These are phyloP conservation scores for Homalodisca vitripennis DNA, from an alignment of 1,140 invertebrate species.

Conservation along the genomic window DNA sequence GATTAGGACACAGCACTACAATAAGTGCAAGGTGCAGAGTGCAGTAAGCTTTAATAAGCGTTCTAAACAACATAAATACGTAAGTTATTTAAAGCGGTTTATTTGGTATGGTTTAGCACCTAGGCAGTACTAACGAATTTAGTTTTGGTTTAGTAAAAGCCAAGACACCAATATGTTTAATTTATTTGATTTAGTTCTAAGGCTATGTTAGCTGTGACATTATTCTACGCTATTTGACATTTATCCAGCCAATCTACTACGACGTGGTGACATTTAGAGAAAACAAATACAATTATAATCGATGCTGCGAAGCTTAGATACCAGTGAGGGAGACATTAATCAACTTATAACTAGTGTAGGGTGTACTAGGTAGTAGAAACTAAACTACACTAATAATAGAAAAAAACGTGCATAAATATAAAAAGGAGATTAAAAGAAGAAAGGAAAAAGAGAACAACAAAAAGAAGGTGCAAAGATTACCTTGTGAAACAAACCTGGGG, in stretches of 20 bases:
- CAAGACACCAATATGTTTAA: slow-evolving; percentile 6
- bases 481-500: slow-evolving; percentile 57
- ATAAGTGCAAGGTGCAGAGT: slow-evolving; percentile 23
- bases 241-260: slow-evolving; percentile 22
- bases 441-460: slow-evolving; percentile 36
- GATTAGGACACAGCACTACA: slow-evolving; percentile 25
- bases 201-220: slow-evolving; percentile 24
- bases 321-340: slow-evolving; percentile 6
- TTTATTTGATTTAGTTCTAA: not conserved
- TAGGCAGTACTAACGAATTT: not conserved
- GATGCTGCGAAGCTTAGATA: slow-evolving; percentile 25
- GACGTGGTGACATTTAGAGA: slow-evolving; percentile 25
- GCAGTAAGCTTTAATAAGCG: slow-evolving; percentile 26
- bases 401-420: slow-evolving; percentile 32
- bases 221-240: slow-evolving; percentile 19
- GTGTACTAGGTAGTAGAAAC: slow-evolving; percentile 24
- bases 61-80: slow-evolving; percentile 28
- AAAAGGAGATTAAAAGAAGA: slow-evolving; percentile 38
- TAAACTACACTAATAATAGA: slow-evolving; percentile 22
- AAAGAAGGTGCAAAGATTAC: slow-evolving; percentile 43
- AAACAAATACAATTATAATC: slow-evolving; percentile 12
- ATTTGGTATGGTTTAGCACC: slow-evolving; percentile 1
- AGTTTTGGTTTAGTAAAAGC: not conserved
- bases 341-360: slow-evolving; percentile 12
- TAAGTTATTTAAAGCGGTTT: slow-evolving; percentile 7